Percentiles rank a stretch among this genome's conserved stretches.
Evolutionary conservation across 2,113 vertebrate genomes (phyloP).

Genomic region (Misgurnus mizolepis): DNA sequence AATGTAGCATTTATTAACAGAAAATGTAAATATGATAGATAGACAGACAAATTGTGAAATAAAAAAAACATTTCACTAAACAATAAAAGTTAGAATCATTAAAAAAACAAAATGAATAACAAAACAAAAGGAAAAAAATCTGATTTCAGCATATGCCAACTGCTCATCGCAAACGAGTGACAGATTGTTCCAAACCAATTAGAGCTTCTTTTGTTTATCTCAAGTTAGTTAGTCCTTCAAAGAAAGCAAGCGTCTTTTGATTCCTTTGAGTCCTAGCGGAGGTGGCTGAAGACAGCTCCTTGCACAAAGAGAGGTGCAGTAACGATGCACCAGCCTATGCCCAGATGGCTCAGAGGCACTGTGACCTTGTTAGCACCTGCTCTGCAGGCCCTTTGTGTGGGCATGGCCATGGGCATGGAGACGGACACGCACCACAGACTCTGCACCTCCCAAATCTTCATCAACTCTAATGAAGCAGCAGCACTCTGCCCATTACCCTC

Average conservation of each 20-base stretch:
- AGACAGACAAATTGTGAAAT: too few relatives aligned
- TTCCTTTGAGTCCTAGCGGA: conserved; percentile 73
- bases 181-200: conserved; percentile 81
- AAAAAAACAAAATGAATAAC: conserved; percentile 28
- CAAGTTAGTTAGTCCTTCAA: conserved; percentile 75
- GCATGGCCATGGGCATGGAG: conserved; percentile 71
- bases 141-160: conserved; percentile 61
- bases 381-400: conserved; percentile 77
- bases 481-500: conserved; percentile 53
- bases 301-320: conserved; percentile 68
- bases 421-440: conserved; percentile 60
- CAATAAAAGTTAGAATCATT: conserved; percentile 4
- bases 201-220: conserved; percentile 74
- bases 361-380: conserved; percentile 81
- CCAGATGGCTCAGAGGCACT: conserved; percentile 78
- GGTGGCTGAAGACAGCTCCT: conserved; percentile 66
- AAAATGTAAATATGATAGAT: too few relatives aligned
- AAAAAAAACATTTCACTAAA: background rate
- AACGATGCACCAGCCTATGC: conserved; percentile 61
- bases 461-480: conserved; percentile 57
- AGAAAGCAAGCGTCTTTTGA: conserved; percentile 72
- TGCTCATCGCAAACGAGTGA: conserved; percentile 68
- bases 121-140: conserved; percentile 64
- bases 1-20: too few relatives aligned
- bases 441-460: conserved; percentile 50